Evolutionary conservation across 2,113 vertebrate genomes (phyloP).

Genomic region (Rhinopomastus cyanomelas): DNA sequence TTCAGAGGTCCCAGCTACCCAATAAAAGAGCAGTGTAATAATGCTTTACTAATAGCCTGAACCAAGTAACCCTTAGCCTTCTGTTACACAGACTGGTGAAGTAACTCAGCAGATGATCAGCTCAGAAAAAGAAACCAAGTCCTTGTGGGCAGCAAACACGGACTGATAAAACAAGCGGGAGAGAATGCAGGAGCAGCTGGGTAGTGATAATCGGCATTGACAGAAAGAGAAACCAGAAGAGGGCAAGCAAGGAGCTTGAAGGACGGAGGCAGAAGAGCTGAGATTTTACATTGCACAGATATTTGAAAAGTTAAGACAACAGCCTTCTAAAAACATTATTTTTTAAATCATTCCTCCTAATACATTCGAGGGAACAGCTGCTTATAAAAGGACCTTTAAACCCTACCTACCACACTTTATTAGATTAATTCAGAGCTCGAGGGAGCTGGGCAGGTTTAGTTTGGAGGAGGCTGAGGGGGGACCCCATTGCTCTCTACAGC

Average conservation of each 20-base stretch:
- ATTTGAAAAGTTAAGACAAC: slow-evolving; percentile 31
- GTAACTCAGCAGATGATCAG: slow-evolving; percentile 4
- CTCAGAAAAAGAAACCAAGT: slow-evolving; percentile 57
- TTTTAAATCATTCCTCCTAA: background rate
- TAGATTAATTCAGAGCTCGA: slow-evolving; percentile 24
- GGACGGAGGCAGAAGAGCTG: slow-evolving; percentile 14
- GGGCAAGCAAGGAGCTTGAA: slow-evolving; percentile 47
- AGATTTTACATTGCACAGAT: background rate
- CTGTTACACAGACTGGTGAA: background rate
- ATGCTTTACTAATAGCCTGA: background rate
- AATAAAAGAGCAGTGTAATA: background rate
- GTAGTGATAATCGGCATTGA: slow-evolving; percentile 64
- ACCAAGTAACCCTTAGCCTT: background rate
- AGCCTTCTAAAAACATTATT: slow-evolving; percentile 22
- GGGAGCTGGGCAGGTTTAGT: too few relatives aligned
- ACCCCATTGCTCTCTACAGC: too few relatives aligned
- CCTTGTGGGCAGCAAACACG: slow-evolving; percentile 36
- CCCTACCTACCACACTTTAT: background rate
- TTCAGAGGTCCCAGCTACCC: background rate
- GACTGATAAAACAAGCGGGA: slow-evolving; percentile 18
- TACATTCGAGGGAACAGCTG: slow-evolving; percentile 29
- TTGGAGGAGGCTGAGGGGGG: too few relatives aligned
- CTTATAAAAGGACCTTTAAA: slow-evolving; percentile 29
- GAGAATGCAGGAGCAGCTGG: slow-evolving; percentile 41
- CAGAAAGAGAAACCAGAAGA: slow-evolving; percentile 52